Percentiles rank a stretch among this genome's conserved stretches.
phyloP scores from a whole-genome alignment of 2,888 invertebrate genomes.

The Uloborus plumipes region DNA sequence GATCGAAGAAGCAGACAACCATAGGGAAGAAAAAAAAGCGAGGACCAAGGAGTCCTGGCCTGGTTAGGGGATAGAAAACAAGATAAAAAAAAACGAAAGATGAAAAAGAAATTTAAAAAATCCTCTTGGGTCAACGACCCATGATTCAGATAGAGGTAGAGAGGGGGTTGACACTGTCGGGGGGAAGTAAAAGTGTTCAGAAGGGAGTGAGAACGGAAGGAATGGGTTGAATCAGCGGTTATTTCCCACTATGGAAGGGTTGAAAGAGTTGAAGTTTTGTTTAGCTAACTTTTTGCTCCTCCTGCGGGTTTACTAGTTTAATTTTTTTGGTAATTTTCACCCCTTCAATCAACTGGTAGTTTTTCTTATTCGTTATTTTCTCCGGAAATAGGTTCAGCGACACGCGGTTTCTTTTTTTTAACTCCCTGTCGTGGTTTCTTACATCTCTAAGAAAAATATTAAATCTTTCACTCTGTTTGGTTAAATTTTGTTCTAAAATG shows the following conservation, averaged over 20 bases:
- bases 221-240: conserved; percentile 58
- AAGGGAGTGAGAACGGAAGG: conserved; percentile 61
- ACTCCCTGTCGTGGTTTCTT: not conserved
- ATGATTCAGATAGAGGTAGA: conserved; percentile 46
- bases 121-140: conserved; percentile 47
- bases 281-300: conserved; percentile 9
- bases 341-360: conserved; percentile 46
- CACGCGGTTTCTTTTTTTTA: conserved; percentile 2
- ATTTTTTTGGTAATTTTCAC: conserved; percentile 17
- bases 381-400: conserved; percentile 35
- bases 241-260: conserved; percentile 39
- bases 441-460: not conserved
- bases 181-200: conserved; percentile 41
- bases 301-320: conserved; percentile 7
- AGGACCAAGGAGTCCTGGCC: conserved; percentile 16
- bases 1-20: conserved; percentile 3
- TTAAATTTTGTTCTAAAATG: no score
- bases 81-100: conserved; percentile 7
- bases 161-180: conserved; percentile 19
- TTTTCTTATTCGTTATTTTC: conserved; percentile 22
- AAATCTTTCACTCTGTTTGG: no score
- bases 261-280: conserved; percentile 21
- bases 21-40: conserved; percentile 27
- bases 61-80: conserved; percentile 40
- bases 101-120: conserved; percentile 1